Conservation (phyloP, 2,797 vertebrate genomes). For the Hypotaenidia okinawae region DNA sequence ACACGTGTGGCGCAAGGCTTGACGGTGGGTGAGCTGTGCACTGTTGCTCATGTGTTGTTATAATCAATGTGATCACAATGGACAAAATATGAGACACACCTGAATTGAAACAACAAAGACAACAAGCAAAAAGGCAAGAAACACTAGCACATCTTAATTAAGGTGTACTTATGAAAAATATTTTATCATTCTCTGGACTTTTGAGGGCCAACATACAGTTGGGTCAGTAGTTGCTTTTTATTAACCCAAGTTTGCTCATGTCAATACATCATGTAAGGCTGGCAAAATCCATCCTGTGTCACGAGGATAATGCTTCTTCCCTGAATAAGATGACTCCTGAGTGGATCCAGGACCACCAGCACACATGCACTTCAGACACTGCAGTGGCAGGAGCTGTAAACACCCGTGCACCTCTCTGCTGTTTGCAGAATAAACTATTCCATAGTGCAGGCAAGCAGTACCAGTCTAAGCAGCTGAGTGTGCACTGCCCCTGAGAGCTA, state of each 20-base stretch:
- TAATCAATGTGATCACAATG: not conserved
- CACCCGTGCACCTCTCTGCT: fast-evolving
- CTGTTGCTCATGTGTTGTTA: not conserved
- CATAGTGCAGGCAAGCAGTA: not conserved
- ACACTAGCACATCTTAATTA: not conserved
- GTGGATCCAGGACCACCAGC: not conserved
- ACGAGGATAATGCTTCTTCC: not conserved
- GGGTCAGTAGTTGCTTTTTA: not conserved
- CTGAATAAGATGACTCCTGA: not conserved
- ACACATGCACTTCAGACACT: not conserved
- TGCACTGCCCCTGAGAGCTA: not conserved
- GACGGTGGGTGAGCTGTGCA: not conserved
- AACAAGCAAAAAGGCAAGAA: not conserved
- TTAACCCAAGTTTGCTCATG: not conserved
- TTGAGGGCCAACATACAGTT: not conserved
- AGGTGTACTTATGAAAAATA: not conserved
- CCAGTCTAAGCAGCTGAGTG: not conserved
- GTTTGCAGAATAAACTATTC: not conserved
- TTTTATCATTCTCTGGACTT: not conserved
- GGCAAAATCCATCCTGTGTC: not conserved
- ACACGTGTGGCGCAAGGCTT: not conserved
- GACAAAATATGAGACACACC: not conserved
- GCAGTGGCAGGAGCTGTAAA: not conserved
- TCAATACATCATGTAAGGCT: not conserved
- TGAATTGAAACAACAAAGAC: not conserved